Percentiles rank a stretch among this genome's conserved stretches.
Evolutionary conservation across 2,797 vertebrate species (phyloP).

Genomic region (Etheostoma perlongum): DNA sequence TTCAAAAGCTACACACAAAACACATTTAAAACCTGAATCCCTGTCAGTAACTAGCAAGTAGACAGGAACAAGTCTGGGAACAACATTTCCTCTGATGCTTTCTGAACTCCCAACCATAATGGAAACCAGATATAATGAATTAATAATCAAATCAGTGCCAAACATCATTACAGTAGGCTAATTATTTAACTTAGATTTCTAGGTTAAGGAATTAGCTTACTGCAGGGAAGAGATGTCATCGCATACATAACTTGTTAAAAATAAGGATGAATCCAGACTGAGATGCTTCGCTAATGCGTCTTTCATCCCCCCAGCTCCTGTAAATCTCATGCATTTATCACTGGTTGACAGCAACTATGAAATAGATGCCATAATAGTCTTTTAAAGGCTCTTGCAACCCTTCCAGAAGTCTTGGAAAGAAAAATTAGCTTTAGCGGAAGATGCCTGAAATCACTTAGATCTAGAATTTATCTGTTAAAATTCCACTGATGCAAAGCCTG

Average conservation of each 20-base stretch:
- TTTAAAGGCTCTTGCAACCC: slow-evolving; percentile 49
- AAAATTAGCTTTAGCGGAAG: slow-evolving; percentile 45
- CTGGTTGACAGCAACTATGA: slow-evolving; percentile 55
- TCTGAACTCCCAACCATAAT: slow-evolving; percentile 13
- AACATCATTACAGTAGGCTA: slow-evolving; percentile 53
- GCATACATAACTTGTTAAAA: slow-evolving; percentile 46
- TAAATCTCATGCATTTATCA: slow-evolving; percentile 74
- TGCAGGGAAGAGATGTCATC: slow-evolving; percentile 15
- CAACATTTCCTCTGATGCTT: slow-evolving; percentile 39
- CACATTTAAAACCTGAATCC: not conserved
- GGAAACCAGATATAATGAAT: slow-evolving; percentile 46
- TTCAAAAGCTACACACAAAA: not conserved
- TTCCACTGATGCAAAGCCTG: slow-evolving; percentile 31
- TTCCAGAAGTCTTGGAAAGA: slow-evolving; percentile 60
- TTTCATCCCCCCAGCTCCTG: slow-evolving; percentile 45
- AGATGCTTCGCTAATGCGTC: slow-evolving; percentile 47
- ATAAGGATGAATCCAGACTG: slow-evolving; percentile 58
- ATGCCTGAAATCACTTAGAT: slow-evolving; percentile 57
- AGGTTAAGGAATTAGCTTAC: slow-evolving; percentile 21
- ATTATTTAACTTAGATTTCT: slow-evolving; percentile 48
- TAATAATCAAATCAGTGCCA: slow-evolving; percentile 38
- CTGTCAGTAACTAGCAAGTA: slow-evolving; percentile 16
- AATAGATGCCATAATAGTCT: slow-evolving; percentile 62
- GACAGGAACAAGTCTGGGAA: slow-evolving; percentile 12
- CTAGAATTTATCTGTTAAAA: slow-evolving; percentile 51